Percentiles rank a stretch among this genome's conserved stretches.
phyloP scores from a whole-genome alignment of 2,797 vertebrate genomes.

The Malurus leucopterus region DNA sequence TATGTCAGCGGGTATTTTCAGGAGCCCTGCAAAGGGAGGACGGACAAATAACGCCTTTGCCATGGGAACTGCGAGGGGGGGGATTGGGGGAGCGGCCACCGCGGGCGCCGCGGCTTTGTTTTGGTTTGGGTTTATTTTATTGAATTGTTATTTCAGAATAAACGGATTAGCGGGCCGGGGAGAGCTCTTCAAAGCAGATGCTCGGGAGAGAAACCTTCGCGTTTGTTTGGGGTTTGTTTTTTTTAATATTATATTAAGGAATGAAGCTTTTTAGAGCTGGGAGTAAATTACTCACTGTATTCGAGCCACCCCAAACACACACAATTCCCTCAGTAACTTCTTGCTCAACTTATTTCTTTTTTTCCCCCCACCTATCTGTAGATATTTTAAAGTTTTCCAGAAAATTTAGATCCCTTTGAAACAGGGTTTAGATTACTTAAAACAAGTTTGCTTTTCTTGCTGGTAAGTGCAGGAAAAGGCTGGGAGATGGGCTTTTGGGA shows the following conservation, averaged over 20 bases:
- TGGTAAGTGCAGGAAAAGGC: not conserved
- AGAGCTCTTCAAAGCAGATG: not conserved
- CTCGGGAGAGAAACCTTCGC: not conserved
- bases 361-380: not conserved
- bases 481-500: not conserved
- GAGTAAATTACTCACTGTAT: not conserved
- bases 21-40: conserved; percentile 51
- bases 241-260: not conserved
- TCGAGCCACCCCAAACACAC: not conserved
- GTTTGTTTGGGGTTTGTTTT: not conserved
- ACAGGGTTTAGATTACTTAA: not conserved
- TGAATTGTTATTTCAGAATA: conserved; percentile 57
- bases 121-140: conserved; percentile 5
- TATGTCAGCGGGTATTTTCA: conserved; percentile 88
- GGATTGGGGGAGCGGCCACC: not conserved
- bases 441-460: not conserved
- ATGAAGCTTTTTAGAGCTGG: not conserved
- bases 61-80: conserved; percentile 45
- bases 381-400: not conserved
- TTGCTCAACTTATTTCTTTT: not conserved
- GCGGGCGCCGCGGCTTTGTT: not conserved
- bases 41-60: conserved; percentile 68
- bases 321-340: not conserved
- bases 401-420: not conserved
- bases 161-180: conserved; percentile 2